Evolutionary conservation across 2,888 invertebrate genomes (phyloP), one percentile per base, ranked within the genome.

Genomic region (Eilema depressum): DNA sequence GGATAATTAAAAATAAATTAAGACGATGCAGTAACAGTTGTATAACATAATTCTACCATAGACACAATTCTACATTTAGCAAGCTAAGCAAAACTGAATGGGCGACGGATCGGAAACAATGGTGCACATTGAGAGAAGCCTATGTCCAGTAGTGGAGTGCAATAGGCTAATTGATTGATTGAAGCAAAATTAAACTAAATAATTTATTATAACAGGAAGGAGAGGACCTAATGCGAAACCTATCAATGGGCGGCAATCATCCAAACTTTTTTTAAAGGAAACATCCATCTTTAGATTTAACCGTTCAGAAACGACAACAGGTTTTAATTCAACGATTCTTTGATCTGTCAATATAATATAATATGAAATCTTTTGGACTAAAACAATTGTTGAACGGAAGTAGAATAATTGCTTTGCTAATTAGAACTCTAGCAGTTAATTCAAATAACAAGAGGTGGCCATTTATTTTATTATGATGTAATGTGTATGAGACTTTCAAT

Each of bases 371-470:
- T 70, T 71, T 76, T 70, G 62, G 60, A 41, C 64, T 70, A 73
- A 68, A 71, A 71, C 76, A 72, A 74, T 75, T 69, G 66, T 37
- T 57, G 66, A 79, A 75, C 87, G 86, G 86, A 87, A 84, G 86
- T 82, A 66, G 60, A 73, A 73, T 87, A 84, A 87, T 87, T 86
- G 83, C 74, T 69, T 69, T 74, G 67, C 77, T 85, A 86, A 87
- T 87, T 84, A 79, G 77, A 56, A 78, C 37, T 82, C 79, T 80
- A 79, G 76, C 81, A 73, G 71, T 79, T 71, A 78, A 75, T 74
- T 71, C 70, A 67, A 71, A 62, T 8, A 66, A 66, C 72, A 69
- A 64, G 74, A 7, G 63, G 68, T 53, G 67, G 70, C 68, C 53
- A 47, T 61, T 59, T 33, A 61, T 57, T 47, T 47, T 53, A 70